phyloP scores from a whole-genome alignment of 2,797 vertebrate genomes.

The Characodon lateralis region DNA sequence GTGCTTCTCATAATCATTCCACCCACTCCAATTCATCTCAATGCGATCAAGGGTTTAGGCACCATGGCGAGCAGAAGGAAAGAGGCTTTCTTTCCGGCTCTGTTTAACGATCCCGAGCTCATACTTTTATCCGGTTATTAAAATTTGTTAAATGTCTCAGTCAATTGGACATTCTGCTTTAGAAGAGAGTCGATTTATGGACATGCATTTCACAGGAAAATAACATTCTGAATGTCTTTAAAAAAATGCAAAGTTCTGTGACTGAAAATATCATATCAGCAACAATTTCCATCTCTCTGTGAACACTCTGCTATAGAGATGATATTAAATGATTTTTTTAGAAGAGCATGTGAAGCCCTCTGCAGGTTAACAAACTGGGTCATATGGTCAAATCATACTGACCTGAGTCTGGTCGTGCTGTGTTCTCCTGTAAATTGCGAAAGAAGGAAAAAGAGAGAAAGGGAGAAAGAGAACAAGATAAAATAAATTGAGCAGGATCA shows the following conservation, averaged over 20 bases:
- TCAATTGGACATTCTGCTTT: conserved; percentile 18
- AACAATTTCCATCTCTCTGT: not conserved
- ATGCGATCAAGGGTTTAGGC: conserved; percentile 48
- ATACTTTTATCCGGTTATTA: conserved; percentile 42
- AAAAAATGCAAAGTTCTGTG: conserved; percentile 9
- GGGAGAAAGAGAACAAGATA: conserved; percentile 6
- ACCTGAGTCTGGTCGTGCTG: conserved; percentile 68
- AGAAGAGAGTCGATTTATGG: not conserved
- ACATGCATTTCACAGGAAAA: not conserved
- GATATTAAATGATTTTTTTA: conserved; percentile 29
- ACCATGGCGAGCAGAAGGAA: conserved; percentile 32
- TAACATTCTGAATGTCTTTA: conserved; percentile 2
- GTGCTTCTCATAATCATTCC: conserved; percentile 65
- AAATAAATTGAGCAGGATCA: conserved; percentile 12
- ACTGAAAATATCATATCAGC: conserved; percentile 29
- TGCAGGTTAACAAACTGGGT: conserved; percentile 34
- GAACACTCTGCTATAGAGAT: conserved; percentile 21
- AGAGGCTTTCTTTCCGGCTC: conserved; percentile 32
- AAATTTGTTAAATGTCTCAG: conserved; percentile 50
- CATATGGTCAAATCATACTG: conserved; percentile 55
- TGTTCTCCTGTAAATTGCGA: conserved; percentile 64
- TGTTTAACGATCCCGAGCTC: conserved; percentile 36
- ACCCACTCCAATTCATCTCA: conserved; percentile 67
- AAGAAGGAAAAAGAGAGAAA: conserved; percentile 3
- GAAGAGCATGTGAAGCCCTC: conserved; percentile 10